A percentile compares a stretch with the other conserved stretches of the same genome.
Conservation (phyloP, 2,113 vertebrate species). For the Daubentonia madagascariensis region DNA sequence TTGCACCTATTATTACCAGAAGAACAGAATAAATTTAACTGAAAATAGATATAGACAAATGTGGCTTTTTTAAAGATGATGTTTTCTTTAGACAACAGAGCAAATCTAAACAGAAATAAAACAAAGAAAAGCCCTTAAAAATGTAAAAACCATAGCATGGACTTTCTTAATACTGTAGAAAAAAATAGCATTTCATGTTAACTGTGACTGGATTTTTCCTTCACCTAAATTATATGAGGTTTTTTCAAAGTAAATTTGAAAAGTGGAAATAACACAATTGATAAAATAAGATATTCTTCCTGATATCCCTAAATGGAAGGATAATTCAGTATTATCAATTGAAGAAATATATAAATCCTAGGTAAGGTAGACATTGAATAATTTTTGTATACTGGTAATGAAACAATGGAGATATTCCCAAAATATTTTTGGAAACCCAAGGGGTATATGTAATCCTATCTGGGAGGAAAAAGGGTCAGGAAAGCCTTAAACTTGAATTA, state of each 20-base stretch:
- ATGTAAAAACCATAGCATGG: not conserved
- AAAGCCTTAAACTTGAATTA: not conserved
- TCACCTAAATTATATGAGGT: not conserved
- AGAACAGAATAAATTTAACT: not conserved
- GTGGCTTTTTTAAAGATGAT: not conserved
- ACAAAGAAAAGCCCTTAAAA: not conserved
- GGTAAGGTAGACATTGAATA: not conserved
- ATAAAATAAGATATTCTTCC: not conserved
- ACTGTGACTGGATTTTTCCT: not conserved
- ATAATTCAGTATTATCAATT: not conserved
- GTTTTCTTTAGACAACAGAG: not conserved
- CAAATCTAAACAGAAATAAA: conserved; percentile 26
- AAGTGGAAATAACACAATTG: not conserved
- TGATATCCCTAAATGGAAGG: not conserved
- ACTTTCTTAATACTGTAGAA: not conserved
- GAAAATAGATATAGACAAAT: conserved; percentile 37
- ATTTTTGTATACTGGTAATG: not conserved
- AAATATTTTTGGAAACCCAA: not conserved
- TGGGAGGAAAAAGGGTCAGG: not conserved
- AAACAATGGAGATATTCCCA: not conserved
- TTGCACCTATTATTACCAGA: not conserved
- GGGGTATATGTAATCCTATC: not conserved
- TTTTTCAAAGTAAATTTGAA: conserved; percentile 23
- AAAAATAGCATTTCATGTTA: not conserved
- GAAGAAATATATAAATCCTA: not conserved